Base-by-base conservation (phyloP, 2,797 vertebrate species). In the Cyclopterus lumpus region DNA sequence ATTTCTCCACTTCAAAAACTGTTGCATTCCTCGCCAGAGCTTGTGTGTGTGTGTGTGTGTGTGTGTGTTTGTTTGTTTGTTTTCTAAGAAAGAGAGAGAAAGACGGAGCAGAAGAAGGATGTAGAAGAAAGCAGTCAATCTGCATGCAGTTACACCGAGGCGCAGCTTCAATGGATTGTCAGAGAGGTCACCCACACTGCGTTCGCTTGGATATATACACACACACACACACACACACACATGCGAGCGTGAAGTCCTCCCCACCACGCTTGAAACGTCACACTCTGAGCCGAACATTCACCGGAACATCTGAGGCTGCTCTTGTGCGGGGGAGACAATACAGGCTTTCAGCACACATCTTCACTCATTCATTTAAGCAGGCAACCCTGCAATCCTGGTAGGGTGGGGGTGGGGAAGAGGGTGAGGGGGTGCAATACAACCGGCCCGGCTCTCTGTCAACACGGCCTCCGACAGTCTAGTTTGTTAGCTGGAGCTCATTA, bases 401-500 rank as follows among this genome's bases (percentile, higher is more conserved):
- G 20, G 20, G 38, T 12, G 12, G 3, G 12, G 11, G 10, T 12
- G 38, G 1, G 12, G n/a, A n/a, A n/a, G n/a, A n/a, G 38, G 40
- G 48, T 3, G 26, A 26, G 26, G 26, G 26, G 79, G 80, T 86
- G 84, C 79, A 88, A 86, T 84, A 90, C 84, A 82, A 79, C 77
- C 18, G 88, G 80, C 78, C 78, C 32, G 86, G 85, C 66, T 88
- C 81, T 83, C 71, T 87, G 91, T 90, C 90, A 92, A 89, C 83
- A 88, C 80, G 74, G 77, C 81, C 82, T 84, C 84, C 74, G 60
- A 85, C 88, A 79, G 86, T 78, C 87, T 86, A 10, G 86, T 90
- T 90, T 91, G 91, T 90, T 91, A 89, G 90, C 91, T 57, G 53
- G 88, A 82, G 90, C 91, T 93, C 92, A 91, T 94, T 94, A 94